Base-by-base conservation (phyloP, 2,888 invertebrate species). In the Odontothrips loti region DNA sequence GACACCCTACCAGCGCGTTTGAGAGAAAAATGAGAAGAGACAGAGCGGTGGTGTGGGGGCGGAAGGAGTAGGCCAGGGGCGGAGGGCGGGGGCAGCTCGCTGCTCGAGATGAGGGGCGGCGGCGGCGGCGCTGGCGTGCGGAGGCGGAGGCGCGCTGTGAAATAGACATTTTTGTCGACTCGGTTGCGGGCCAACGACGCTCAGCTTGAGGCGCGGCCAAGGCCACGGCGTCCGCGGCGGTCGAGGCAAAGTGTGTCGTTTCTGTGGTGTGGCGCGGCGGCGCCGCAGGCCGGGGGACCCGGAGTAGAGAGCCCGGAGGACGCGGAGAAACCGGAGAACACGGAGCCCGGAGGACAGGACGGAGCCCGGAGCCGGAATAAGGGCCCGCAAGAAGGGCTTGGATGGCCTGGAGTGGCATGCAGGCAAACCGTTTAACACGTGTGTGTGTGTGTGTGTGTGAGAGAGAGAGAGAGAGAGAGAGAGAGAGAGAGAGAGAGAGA, bases 391-490 rank as follows among this genome's bases (percentile, higher is more conserved):
- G n/a, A n/a, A n/a, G n/a, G n/a, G n/a, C n/a, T n/a, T n/a, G n/a
- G n/a, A n/a, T n/a, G n/a, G 34, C 34, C 34, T 43, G 34, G 34
- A 2, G 34, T 43, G 34, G 58, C 58, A 58, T n/a, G 58, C 58
- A 58, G 58, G 58, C 58, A 58, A 58, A 58, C 58, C 58, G 58
- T 58, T 58, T 58, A 58, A 58, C 58, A 58, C 58, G 58, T 17
- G 58, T 20, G 58, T 17, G 58, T 43, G 34, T 43, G 34, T 43
- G 34, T 6, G 34, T 4, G 34, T 4, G 34, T 4, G 34, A 43
- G 34, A 43, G 34, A 43, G 6, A 43, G 3, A 43, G 34, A 43
- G 2, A 43, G 34, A 4, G 34, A 43, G 34, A 43, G 34, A 43
- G 34, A 43, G 3, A 43, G 34, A 4, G 6, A 43, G 34, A 43